Base-by-base conservation (phyloP, 2,113 vertebrate genomes). In the Nothocercus julius region DNA sequence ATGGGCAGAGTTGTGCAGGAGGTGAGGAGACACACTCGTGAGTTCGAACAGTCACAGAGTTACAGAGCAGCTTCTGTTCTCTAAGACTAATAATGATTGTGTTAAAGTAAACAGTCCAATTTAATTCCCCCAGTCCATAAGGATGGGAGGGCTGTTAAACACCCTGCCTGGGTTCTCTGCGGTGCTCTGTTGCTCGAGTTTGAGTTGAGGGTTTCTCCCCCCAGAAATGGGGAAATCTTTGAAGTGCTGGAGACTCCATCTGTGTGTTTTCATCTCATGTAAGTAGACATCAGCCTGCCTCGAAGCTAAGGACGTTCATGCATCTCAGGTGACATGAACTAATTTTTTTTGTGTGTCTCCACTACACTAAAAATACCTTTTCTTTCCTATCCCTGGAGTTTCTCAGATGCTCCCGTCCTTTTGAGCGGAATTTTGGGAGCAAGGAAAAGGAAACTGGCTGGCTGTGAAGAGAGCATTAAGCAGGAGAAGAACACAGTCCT, bases 1-100 rank as follows among this genome's bases (percentile, higher is more conserved):
- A 95, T 92, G 89, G 42, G 30, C 64, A n/a, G 5, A 72, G 76
- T 78, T 34, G 66, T 62, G 79, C 49, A 89, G 90, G 86, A 91
- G 86, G 36, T 45, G 87, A 95, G 85, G 87, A 95, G 69, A 34
- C 34, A 53, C 59, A 56, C 68, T 93, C 91, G 84, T 42, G 94
- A 77, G 89, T 90, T 92, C 86, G 58, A 93, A 45, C 78, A 93
- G 89, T 84, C 94, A 86, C 45, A 86, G 88, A 92, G 74, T 91
- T 69, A 94, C 6, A 93, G 40, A 90, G 70, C 34, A 82, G 92
- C 67, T 85, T 90, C 86, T 93, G 58, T 78, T 92, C 59, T 94
- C 56, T 90, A 76, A 85, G 62, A 63, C 59, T 59, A 75, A 2
- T 44, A 96, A 80, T 56, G 76, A 84, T 62, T 85, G 63, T 59